Conservation (phyloP, 2,113 vertebrate species). For the Bujurquina vittata region DNA sequence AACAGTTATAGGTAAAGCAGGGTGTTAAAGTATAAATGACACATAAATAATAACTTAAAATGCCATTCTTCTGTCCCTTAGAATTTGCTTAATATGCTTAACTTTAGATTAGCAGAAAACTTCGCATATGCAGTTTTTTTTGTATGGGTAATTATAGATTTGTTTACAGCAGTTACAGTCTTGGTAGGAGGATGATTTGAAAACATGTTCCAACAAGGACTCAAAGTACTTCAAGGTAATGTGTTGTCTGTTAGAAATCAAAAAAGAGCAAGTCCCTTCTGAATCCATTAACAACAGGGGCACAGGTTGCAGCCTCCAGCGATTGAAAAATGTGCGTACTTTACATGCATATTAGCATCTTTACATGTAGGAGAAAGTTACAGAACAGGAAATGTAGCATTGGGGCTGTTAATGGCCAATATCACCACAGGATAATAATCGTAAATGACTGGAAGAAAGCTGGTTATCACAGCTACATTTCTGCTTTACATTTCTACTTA, state of each 20-base stretch:
- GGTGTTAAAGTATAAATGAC: neutral
- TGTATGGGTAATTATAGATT: neutral
- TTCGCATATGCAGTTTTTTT: neutral
- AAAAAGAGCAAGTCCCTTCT: neutral
- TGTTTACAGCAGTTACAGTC: neutral
- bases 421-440: neutral
- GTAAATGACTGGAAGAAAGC: neutral
- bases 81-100: neutral
- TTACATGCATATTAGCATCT: neutral
- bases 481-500: neutral
- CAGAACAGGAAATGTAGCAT: neutral
- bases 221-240: conserved; percentile 8
- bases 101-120: neutral
- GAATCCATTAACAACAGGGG: neutral
- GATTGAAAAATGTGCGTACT: neutral
- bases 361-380: neutral
- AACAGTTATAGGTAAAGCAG: neutral
- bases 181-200: neutral
- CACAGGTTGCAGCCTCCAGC: neutral
- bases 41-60: neutral
- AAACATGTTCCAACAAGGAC: neutral
- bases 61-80: neutral
- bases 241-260: neutral
- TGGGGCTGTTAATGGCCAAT: neutral
- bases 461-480: neutral